Evolutionary conservation across 2,797 vertebrate genomes (phyloP), one percentile per base, ranked within the genome.

Genomic region (Fringilla coelebs): DNA sequence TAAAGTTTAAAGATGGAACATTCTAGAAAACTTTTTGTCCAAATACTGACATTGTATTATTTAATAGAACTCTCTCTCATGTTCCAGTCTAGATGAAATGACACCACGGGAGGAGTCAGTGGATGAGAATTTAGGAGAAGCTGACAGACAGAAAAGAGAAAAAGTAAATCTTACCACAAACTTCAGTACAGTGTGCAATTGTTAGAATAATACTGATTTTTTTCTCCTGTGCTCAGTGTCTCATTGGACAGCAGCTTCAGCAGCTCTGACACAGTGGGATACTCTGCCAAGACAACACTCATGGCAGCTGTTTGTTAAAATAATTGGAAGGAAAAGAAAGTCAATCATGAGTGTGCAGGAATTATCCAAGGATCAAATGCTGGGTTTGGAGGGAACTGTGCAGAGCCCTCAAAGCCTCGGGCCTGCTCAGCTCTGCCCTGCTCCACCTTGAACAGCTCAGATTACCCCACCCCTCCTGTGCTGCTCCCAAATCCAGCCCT

Each of bases 171-270:
- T 96, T 97, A 99, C 99, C 99, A 96, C 98, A 99, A 54, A 98
- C 97, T 94, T 98, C 98, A 34, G 99, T 99, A 95, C 98, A 99
- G 96, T 98, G 98, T 71, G 98, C 98, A 91, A 99, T 96, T n/a
- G 98, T 97, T 89, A 99, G 98, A 48, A 99, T 98, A 94, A 99
- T 96, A 72, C 98, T 98, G 7, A 98, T 97, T 97, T 97, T n/a
- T 99, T 95, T 99, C 98, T 94, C 96, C 97, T 70, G 97, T 94
- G 87, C 98, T 97, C 95, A 99, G 94, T 85, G 94, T 95, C 76
- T 98, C 97, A 79, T 96, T 97, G 51, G 97, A 96, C 90, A 99
- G 97, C 96, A 99, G 94, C 81, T 96, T 96, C 96, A 99, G 95
- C 73, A 99, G 98, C 95, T 98, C 98, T 63, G 98, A 97, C 91